Evolutionary conservation across 2,797 vertebrate genomes (phyloP).

Genomic region (Galago senegalensis): DNA sequence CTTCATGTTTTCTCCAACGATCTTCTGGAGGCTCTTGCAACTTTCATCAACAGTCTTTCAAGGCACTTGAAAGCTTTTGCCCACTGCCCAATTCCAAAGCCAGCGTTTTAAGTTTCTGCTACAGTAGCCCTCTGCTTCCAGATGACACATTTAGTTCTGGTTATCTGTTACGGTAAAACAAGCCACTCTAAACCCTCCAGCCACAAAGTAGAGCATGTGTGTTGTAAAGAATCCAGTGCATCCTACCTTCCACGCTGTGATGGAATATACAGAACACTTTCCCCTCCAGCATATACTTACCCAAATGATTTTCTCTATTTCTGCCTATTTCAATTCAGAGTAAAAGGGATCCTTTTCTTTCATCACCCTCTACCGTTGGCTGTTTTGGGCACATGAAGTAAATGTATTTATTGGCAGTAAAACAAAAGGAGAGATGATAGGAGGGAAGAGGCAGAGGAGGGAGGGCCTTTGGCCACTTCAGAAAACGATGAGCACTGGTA

Average conservation of each 20-base stretch:
- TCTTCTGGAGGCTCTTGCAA: background rate
- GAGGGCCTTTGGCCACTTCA: background rate
- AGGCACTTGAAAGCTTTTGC: background rate
- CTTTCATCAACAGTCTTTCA: background rate
- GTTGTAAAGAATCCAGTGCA: background rate
- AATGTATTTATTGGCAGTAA: background rate
- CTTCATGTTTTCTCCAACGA: background rate
- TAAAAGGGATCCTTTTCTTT: background rate
- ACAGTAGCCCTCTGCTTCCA: background rate
- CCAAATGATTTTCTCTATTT: background rate
- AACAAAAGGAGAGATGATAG: background rate
- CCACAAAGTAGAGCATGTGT: background rate
- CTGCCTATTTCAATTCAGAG: constrained; percentile 19
- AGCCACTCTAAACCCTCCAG: background rate
- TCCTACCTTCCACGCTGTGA: background rate
- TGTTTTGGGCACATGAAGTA: background rate
- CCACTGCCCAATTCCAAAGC: background rate
- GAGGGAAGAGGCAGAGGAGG: background rate
- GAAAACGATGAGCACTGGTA: background rate
- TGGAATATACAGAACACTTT: background rate
- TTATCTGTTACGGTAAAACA: background rate
- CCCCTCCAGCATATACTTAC: background rate
- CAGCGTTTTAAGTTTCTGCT: background rate
- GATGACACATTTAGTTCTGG: background rate
- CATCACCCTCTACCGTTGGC: background rate